A percentile compares a stretch with the other conserved stretches of the same genome.
Conservation (phyloP, 2,113 vertebrate species). For the Aphelocoma coerulescens region DNA sequence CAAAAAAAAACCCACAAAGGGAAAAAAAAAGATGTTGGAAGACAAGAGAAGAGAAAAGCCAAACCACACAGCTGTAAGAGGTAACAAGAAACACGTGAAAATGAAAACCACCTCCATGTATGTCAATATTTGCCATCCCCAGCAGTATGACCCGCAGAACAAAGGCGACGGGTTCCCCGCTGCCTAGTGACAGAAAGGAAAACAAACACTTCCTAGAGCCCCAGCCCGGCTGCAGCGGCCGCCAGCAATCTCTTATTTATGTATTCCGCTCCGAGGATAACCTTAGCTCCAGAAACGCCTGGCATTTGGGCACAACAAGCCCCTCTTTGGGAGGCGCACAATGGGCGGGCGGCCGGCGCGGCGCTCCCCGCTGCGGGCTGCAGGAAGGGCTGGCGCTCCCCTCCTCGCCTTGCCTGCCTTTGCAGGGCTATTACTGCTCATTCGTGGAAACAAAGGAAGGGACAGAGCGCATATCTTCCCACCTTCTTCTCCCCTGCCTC, state of each 20-base stretch:
- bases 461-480: not conserved
- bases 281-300: not conserved
- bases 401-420: not conserved
- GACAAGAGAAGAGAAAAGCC: not conserved
- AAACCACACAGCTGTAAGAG: not conserved
- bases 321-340: not conserved
- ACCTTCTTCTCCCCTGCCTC: not conserved
- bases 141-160: slow-evolving; percentile 49
- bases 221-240: not conserved
- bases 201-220: slow-evolving; percentile 61
- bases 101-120: slow-evolving; percentile 44
- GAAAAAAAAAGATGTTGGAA: not conserved
- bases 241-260: slow-evolving; percentile 20
- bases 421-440: not conserved
- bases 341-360: not conserved
- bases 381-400: not conserved
- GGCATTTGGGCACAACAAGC: not conserved
- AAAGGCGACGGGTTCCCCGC: slow-evolving; percentile 49
- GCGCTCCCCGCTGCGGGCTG: not conserved
- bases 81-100: slow-evolving; percentile 62
- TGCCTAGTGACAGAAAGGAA: slow-evolving; percentile 59
- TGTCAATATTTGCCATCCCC: slow-evolving; percentile 63
- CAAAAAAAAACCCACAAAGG: no score
- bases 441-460: not conserved
- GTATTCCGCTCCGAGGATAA: slow-evolving; percentile 4